phyloP scores from a whole-genome alignment of 2,113 vertebrate species.

The Heterochromis multidens region DNA sequence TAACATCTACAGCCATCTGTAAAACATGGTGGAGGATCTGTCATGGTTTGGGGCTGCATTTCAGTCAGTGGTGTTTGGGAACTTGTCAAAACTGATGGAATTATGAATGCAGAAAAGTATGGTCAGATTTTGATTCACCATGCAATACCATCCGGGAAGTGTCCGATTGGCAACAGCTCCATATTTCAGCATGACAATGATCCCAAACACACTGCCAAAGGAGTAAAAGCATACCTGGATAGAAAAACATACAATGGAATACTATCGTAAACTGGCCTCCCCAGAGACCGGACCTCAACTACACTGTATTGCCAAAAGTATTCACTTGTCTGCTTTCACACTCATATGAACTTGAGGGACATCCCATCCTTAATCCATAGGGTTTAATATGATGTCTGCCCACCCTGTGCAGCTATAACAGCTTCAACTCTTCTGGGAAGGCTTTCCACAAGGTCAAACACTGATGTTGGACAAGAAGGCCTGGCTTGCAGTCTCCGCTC shows the following conservation, averaged over 20 bases:
- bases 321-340: no score
- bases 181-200: background rate
- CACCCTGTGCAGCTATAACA: no score
- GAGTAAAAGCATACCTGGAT: background rate
- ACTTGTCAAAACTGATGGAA: no score
- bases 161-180: background rate
- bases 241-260: background rate
- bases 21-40: background rate
- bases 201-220: background rate
- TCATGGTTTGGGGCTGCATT: background rate
- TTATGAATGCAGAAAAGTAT: background rate
- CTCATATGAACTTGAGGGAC: no score
- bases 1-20: background rate
- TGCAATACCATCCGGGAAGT: accelerated
- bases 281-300: background rate
- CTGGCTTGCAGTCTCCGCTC: no score
- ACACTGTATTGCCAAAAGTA: no score
- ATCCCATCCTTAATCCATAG: no score
- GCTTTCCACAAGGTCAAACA: no score
- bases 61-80: background rate
- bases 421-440: no score
- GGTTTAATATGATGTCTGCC: no score
- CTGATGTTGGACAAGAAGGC: no score
- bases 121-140: background rate
- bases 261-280: background rate